Base-by-base conservation (phyloP, 2,797 vertebrate species). In the Gallinago solitaria region DNA sequence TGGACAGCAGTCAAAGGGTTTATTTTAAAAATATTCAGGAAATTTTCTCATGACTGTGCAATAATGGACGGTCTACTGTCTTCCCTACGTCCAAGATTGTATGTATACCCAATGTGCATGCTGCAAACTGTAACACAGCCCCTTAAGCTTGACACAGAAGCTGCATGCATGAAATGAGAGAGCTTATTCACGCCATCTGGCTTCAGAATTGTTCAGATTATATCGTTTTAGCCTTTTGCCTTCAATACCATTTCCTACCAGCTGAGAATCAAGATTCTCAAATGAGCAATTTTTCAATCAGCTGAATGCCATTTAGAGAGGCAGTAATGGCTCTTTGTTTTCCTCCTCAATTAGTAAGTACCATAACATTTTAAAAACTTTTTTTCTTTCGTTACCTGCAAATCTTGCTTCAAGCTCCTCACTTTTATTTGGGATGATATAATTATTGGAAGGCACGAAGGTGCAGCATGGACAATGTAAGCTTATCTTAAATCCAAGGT, bases 401-500 rank as follows among this genome's bases (percentile, higher is more conserved):
- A 99, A 99, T 96, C 98, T 98, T 89, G 99, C 98, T 98, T 99
- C 99, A 91, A 99, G 98, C 93, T 99, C 99, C 95, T 99, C 99
- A 32, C 99, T 99, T 98, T 99, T 99, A 98, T 99, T 99, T 95
- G 99, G 99, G 96, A 99, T 99, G 97, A 99, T 99, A 98, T 99
- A 99, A 98, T 99, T 99, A 98, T 99, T 99, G 65, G 99, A 99
- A 65, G 99, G 98, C 67, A 99, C 98, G 24, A 99, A 99, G 27
- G 99, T 99, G 94, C 99, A 99, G 97, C 99, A 99, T 0, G 99
- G 99, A 93, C 99, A 99, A 95, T 99, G 99, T 90, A 99, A 98
- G 95, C 99, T 99, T 98, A 99, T 99, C 97, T 99, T 99, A 98
- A 99, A 99, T 97, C 99, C 99, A 95, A 98, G 99, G 97, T 99